These are phyloP conservation scores for Eidolon helvum DNA, from an alignment of 2,113 vertebrate species.

Conservation along the genomic window DNA sequence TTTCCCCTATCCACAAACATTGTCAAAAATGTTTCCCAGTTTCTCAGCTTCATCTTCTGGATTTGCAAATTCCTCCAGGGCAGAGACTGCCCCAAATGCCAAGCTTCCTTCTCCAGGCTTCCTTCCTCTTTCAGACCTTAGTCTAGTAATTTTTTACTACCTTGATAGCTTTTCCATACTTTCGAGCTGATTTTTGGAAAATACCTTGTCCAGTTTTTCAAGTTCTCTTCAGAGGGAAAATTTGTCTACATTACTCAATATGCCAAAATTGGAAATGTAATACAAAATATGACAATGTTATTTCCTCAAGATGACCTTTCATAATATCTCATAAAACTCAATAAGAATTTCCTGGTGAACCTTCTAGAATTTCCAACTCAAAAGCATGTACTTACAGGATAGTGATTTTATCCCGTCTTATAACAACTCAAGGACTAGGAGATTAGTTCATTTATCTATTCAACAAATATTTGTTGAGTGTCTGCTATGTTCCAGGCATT, in stretches of 20 bases:
- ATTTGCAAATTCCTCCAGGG: not conserved
- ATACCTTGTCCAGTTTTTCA: slow-evolving; percentile 16
- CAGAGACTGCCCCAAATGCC: not conserved
- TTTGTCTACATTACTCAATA: not conserved
- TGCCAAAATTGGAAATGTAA: not conserved
- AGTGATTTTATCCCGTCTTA: not conserved
- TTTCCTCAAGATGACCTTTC: slow-evolving; percentile 25
- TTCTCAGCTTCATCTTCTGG: not conserved
- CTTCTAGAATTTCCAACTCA: slow-evolving; percentile 11
- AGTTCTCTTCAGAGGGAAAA: slow-evolving; percentile 39
- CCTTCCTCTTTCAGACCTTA: slow-evolving; percentile 2
- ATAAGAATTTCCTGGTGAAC: not conserved
- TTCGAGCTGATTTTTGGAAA: slow-evolving; percentile 46
- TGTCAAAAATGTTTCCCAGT: not conserved
- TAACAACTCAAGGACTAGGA: not conserved
- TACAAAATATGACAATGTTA: slow-evolving; percentile 18
- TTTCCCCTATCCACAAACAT: not conserved
- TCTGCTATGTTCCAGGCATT: not conserved
- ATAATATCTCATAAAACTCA: not conserved
- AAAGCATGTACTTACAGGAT: not conserved
- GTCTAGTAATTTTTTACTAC: not conserved
- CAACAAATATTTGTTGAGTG: not conserved
- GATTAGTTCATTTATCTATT: not conserved
- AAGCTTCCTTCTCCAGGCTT: not conserved
- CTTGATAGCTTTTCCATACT: slow-evolving; percentile 38